Percentiles rank a stretch among this genome's conserved stretches.
Conservation (phyloP, 2,888 invertebrate species). For the Thymelicus acteon region DNA sequence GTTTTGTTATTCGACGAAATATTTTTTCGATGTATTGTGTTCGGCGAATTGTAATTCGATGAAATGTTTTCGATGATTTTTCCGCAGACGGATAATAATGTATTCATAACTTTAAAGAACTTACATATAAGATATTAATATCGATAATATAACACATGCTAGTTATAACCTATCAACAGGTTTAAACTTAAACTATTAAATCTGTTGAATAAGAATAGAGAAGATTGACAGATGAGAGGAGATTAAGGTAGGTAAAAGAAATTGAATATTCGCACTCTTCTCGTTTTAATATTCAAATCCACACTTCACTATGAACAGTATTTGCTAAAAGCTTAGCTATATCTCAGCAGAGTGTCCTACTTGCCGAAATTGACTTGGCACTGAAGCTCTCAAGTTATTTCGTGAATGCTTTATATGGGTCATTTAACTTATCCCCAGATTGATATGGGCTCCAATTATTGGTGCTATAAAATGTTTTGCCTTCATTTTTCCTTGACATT, state of each 20-base stretch:
- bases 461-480: conserved; percentile 8
- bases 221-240: too few species aligned
- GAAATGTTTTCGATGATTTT: too few species aligned
- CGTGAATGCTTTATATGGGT: conserved; percentile 32
- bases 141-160: too few species aligned
- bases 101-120: too few species aligned
- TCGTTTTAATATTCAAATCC: conserved; percentile 28
- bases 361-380: conserved; percentile 37
- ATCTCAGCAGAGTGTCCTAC: conserved; percentile 23
- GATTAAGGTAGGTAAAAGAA: neutral
- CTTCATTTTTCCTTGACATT: neutral
- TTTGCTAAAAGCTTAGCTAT: conserved; percentile 25
- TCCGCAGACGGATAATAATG: too few species aligned
- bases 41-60: too few species aligned
- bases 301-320: conserved; percentile 22
- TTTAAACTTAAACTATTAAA: too few species aligned
- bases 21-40: too few species aligned
- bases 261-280: neutral
- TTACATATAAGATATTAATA: too few species aligned
- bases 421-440: conserved; percentile 30
- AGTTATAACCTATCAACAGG: too few species aligned
- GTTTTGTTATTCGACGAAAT: too few species aligned
- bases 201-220: too few species aligned
- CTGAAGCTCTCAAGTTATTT: conserved; percentile 27
- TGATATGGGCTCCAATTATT: conserved; percentile 25